A percentile compares a stretch with the other conserved stretches of the same genome.
Conservation (phyloP, 2,797 vertebrate genomes). For the Notoglanidium macrostoma region DNA sequence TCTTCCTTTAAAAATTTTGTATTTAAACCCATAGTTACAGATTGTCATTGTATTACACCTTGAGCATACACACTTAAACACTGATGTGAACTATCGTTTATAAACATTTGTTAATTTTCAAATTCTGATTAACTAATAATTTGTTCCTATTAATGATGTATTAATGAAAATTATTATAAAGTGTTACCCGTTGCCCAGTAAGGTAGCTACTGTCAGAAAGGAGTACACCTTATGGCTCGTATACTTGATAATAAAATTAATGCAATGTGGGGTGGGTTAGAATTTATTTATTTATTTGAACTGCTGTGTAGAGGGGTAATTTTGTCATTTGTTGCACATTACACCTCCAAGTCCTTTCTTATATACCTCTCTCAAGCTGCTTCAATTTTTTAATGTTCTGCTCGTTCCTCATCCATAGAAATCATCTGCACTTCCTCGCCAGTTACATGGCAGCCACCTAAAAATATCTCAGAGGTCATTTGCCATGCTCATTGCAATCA, state of each 20-base stretch:
- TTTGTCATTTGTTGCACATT: conserved; percentile 43
- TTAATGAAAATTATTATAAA: not conserved
- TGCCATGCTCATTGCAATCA: conserved; percentile 73
- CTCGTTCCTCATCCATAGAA: conserved; percentile 75
- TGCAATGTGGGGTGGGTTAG: not conserved
- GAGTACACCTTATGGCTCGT: not conserved
- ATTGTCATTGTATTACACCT: not conserved
- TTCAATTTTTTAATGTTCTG: conserved; percentile 46
- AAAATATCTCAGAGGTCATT: conserved; percentile 78
- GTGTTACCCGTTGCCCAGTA: not conserved
- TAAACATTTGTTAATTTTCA: not conserved
- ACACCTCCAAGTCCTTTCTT: conserved; percentile 25
- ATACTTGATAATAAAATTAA: not conserved
- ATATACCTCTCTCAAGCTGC: conserved; percentile 31
- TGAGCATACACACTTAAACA: not conserved
- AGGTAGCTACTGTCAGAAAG: not conserved
- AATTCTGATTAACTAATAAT: not conserved
- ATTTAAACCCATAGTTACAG: not conserved
- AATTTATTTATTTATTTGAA: conserved; percentile 19
- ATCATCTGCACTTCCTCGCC: conserved; percentile 62
- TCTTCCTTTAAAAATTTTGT: not conserved
- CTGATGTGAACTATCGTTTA: not conserved
- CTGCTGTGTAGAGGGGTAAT: conserved; percentile 19
- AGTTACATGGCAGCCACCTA: conserved; percentile 69
- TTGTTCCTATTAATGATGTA: not conserved